Conservation (phyloP, 2,888 invertebrate species). For the Argynnis bischoffii region DNA sequence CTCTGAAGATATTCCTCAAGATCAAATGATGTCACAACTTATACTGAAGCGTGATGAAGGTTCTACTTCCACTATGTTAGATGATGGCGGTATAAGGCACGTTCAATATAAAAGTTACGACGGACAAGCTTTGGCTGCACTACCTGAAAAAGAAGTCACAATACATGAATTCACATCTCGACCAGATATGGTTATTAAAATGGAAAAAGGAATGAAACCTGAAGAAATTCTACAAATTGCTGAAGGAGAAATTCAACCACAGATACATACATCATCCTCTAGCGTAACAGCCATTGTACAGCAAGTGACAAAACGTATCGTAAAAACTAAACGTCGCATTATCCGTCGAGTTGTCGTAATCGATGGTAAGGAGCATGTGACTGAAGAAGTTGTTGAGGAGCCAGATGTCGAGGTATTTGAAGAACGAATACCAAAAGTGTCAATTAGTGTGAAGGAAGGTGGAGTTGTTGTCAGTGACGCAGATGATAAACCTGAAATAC, state of each 20-base stretch:
- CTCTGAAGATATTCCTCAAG: constrained; percentile 81
- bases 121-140: constrained; percentile 83
- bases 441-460: constrained; percentile 84
- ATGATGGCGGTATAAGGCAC: constrained; percentile 84
- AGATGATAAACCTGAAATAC: constrained; percentile 43
- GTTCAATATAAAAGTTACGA: constrained; percentile 84
- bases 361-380: constrained; percentile 91
- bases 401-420: constrained; percentile 89
- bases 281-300: constrained; percentile 91
- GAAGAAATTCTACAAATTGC: constrained; percentile 71
- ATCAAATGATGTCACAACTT: constrained; percentile 86
- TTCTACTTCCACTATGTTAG: constrained; percentile 80
- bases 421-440: constrained; percentile 87
- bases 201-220: constrained; percentile 81
- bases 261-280: constrained; percentile 84
- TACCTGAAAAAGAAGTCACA: constrained; percentile 84
- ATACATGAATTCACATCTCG: constrained; percentile 85
- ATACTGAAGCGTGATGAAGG: constrained; percentile 85
- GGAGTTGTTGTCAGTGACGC: constrained; percentile 63
- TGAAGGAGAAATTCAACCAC: constrained; percentile 65
- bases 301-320: constrained; percentile 90
- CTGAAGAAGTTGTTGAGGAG: constrained; percentile 92
- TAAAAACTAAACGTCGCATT: constrained; percentile 88
- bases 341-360: constrained; percentile 89
- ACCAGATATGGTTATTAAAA: constrained; percentile 82